Percentiles rank a stretch among this genome's conserved stretches.
Evolutionary conservation across 2,888 invertebrate genomes (phyloP).

Genomic region (Celastrina argiolus): DNA sequence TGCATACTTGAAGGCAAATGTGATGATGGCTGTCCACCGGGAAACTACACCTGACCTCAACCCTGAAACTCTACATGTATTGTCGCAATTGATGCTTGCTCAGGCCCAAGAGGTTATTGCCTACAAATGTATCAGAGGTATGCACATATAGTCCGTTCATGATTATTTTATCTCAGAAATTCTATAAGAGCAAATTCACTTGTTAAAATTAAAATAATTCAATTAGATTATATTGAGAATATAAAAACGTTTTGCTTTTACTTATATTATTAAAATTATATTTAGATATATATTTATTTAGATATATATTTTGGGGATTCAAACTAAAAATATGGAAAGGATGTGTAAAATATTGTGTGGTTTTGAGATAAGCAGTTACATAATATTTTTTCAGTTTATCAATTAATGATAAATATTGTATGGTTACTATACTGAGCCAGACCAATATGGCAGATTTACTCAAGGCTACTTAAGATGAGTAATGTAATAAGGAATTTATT

Average conservation of each 20-base stretch:
- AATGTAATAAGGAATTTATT: not conserved
- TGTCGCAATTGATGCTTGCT: constrained; percentile 94
- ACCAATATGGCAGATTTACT: not conserved
- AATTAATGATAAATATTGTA: not conserved
- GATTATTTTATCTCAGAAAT: not conserved
- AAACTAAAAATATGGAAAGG: not conserved
- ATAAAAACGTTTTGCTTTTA: too few species aligned
- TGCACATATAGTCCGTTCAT: constrained; percentile 14
- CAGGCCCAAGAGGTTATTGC: constrained; percentile 99
- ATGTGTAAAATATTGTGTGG: not conserved
- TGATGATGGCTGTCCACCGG: constrained; percentile 90
- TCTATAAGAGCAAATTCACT: too few species aligned
- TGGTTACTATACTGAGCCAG: not conserved
- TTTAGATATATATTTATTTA: too few species aligned
- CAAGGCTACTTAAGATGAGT: not conserved
- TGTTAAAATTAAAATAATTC: too few species aligned
- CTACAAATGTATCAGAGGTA: constrained; percentile 92
- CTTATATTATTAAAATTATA: too few species aligned
- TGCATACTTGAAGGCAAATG: constrained; percentile 87
- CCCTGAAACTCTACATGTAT: constrained; percentile 92
- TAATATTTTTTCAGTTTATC: not conserved
- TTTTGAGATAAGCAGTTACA: not conserved
- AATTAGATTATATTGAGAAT: too few species aligned
- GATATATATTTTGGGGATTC: not conserved
- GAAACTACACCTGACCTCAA: constrained; percentile 97